Percentiles rank a stretch among this genome's conserved stretches.
Conservation (phyloP, 2,113 vertebrate species). For the Anhinga rufa region DNA sequence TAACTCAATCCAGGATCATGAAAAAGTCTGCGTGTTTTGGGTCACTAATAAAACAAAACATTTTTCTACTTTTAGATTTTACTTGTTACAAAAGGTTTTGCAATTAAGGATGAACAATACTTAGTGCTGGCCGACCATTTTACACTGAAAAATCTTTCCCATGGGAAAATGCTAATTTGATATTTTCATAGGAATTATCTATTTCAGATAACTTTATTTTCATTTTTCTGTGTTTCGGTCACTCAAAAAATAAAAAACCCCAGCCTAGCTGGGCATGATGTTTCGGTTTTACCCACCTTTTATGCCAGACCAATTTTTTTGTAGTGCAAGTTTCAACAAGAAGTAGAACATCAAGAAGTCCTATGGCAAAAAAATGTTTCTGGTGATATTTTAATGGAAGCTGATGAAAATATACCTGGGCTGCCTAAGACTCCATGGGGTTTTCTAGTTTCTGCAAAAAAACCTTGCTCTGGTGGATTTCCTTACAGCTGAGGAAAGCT, state of each 20-base stretch:
- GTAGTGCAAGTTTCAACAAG: not conserved
- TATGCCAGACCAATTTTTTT: not conserved
- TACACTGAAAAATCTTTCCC: not conserved
- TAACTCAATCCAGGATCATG: conserved; percentile 11
- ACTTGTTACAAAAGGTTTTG: conserved; percentile 11
- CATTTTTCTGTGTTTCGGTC: not conserved
- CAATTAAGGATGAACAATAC: not conserved
- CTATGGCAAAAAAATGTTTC: not conserved
- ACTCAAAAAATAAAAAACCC: not conserved
- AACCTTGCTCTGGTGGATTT: not conserved
- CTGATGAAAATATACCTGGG: not conserved
- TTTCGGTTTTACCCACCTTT: not conserved
- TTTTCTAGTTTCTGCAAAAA: not conserved
- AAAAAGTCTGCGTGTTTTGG: conserved; percentile 14
- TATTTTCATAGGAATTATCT: not conserved
- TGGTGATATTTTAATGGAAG: not conserved
- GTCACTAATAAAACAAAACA: conserved; percentile 42
- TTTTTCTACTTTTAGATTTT: conserved; percentile 42
- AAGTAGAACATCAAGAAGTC: not conserved
- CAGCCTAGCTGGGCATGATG: not conserved
- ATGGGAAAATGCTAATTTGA: not conserved
- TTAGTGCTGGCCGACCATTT: not conserved
- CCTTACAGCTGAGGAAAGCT: not conserved
- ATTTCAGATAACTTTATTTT: conserved; percentile 35
- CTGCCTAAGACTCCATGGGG: not conserved